Evolutionary conservation across 2,888 invertebrate species (phyloP), one percentile per base, ranked within the genome.

Genomic region (Ditylenchus weischeri): DNA sequence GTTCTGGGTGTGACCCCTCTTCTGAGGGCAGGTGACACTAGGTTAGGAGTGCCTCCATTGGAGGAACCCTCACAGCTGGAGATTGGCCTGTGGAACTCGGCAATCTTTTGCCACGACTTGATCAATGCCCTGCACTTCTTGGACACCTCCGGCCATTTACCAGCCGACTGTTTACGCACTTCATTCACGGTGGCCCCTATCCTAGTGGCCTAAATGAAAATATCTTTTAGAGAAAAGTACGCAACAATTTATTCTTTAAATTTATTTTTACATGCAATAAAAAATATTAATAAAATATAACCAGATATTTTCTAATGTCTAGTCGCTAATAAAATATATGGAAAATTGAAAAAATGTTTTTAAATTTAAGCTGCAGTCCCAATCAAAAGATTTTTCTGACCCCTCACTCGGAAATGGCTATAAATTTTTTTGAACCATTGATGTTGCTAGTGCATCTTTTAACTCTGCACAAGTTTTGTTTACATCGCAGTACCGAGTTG

Each of bases 161-260:
- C 75, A 21, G 70, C 69, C 29, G 72, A 73, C 48, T 72, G 69
- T 51, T 71, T 75, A n/a, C 81, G 75, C 10, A 80, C 66, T 38
- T 76, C 73, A 68, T 81, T 81, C 48, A 81, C 77, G 11, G 60
- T 61, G 29, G 72, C 75, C 43, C 80, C 81, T 58, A 81, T 71
- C 0, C 80, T 76, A 10, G 81, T 77, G 54, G 66, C 65, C 80
- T 80, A 29, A 29, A 29, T 29, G 70, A 65, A 79, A 54, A 23
- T 18, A n/a, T 4, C 35, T 15, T 29, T 57, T 23, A 15, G 4
- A 35, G 29, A 21, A 21, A 51, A 21, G 13, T n/a, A 57, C 21
- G 57, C 57, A 15, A n/a, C 13, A 57, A 47, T 21, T 19, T n/a
- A 11, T 4, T 43, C 36, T 23, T 60, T 36, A n/a, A 35, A 23